Percentiles rank a stretch among this genome's conserved stretches.
Conservation (phyloP, 2,888 invertebrate genomes). For the Cordilura impudica region DNA sequence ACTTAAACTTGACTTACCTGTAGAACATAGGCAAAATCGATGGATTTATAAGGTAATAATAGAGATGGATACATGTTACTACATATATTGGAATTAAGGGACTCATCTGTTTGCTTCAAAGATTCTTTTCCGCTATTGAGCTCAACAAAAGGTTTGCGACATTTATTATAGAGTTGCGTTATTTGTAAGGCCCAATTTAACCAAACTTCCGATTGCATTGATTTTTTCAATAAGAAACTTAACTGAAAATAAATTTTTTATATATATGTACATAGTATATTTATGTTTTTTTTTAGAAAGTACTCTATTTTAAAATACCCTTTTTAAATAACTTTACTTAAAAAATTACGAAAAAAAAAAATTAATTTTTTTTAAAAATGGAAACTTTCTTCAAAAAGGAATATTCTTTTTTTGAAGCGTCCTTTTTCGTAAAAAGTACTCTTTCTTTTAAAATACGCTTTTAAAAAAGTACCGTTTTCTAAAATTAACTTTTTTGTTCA, state of each 20-base stretch:
- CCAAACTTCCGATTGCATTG: conserved; percentile 72
- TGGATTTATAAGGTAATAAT: conserved; percentile 84
- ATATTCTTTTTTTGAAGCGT: too few relatives aligned
- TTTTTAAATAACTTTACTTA: background rate
- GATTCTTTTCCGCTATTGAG: conserved; percentile 17
- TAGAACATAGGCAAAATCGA: conserved; percentile 86
- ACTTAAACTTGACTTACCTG: conserved; percentile 79
- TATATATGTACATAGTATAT: too few relatives aligned
- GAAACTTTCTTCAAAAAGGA: too few relatives aligned
- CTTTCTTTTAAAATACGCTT: too few relatives aligned
- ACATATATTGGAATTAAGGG: conserved; percentile 79
- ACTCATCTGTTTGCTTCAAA: conserved; percentile 60
- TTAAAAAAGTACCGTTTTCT: too few relatives aligned
- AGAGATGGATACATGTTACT: conserved; percentile 87
- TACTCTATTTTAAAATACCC: background rate
- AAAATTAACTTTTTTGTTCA: too few relatives aligned
- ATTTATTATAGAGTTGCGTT: conserved; percentile 72
- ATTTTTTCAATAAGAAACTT: conserved; percentile 70
- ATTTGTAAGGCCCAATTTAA: conserved; percentile 73
- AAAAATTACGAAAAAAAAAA: background rate
- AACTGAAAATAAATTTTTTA: conserved; percentile 67
- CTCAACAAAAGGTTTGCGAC: conserved; percentile 64
- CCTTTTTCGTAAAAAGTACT: too few relatives aligned
- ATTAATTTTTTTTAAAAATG: too few relatives aligned
- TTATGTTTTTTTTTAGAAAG: too few relatives aligned